Evolutionary conservation across 2,113 vertebrate genomes (phyloP).

Genomic region (Aegotheles bennettii): DNA sequence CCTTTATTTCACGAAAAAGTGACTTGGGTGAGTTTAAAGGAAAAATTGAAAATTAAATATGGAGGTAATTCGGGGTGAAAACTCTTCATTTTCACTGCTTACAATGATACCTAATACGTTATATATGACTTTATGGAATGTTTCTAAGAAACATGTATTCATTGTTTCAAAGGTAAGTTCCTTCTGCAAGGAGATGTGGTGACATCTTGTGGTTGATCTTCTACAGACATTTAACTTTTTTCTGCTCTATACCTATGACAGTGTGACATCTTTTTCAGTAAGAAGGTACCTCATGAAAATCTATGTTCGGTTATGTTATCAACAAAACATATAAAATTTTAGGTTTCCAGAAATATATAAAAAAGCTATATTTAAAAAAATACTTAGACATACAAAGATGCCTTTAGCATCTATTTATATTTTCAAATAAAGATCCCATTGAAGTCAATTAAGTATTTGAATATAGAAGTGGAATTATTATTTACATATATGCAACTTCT

Average conservation of each 20-base stretch:
- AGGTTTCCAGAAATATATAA: background rate
- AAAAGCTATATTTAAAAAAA: background rate
- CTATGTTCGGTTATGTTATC: background rate
- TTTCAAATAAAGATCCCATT: background rate
- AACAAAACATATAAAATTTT: background rate
- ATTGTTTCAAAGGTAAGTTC: background rate
- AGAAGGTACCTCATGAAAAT: background rate
- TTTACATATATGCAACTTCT: background rate
- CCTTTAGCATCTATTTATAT: background rate
- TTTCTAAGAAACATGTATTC: background rate
- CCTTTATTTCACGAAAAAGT: slow-evolving; percentile 55
- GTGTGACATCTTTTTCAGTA: background rate
- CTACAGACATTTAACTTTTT: background rate
- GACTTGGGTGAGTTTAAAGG: slow-evolving; percentile 69
- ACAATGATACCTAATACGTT: background rate
- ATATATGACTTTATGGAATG: background rate
- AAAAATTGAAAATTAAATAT: background rate
- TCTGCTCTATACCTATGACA: background rate
- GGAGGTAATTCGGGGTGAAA: background rate
- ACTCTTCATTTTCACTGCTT: background rate
- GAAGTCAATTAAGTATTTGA: background rate
- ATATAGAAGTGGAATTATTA: background rate
- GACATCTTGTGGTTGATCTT: slow-evolving; percentile 62
- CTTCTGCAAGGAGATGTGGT: background rate
- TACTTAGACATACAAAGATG: background rate